phyloP scores from a whole-genome alignment of 2,113 vertebrate species.

The Noctilio leporinus region DNA sequence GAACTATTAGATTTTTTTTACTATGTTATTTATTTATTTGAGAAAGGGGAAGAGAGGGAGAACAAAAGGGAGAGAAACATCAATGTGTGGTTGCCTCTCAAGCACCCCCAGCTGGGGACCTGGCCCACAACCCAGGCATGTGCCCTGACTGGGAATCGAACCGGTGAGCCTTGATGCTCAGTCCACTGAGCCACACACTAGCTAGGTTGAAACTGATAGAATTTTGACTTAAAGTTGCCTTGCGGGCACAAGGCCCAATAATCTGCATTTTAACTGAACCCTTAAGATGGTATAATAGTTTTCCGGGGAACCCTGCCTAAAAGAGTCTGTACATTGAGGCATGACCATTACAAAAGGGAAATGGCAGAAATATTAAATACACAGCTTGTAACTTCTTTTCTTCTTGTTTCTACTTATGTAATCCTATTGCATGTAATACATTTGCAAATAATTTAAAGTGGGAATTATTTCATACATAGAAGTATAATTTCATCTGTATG shows the following conservation, averaged over 20 bases:
- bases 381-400: neutral
- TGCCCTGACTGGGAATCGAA: no score
- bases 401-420: conserved; percentile 13
- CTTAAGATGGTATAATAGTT: neutral
- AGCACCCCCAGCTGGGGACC: no score
- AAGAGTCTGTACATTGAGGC: neutral
- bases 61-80: no score
- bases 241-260: no score
- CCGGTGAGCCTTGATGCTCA: no score
- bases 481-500: conserved; percentile 33
- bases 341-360: neutral
- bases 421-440: neutral
- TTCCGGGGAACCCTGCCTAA: neutral
- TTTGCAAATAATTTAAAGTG: neutral
- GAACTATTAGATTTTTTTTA: no score
- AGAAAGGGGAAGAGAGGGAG: no score
- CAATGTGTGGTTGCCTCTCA: no score
- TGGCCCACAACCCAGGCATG: no score
- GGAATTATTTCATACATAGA: conserved; percentile 39
- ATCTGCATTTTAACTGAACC: neutral
- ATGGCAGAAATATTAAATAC: neutral
- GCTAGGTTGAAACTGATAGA: no score
- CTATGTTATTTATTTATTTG: no score
- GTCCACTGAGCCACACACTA: no score
- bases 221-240: neutral